A percentile compares a stretch with the other conserved stretches of the same genome.
phyloP scores from a whole-genome alignment of 2,888 invertebrate genomes.

The Drosophila phalerata region DNA sequence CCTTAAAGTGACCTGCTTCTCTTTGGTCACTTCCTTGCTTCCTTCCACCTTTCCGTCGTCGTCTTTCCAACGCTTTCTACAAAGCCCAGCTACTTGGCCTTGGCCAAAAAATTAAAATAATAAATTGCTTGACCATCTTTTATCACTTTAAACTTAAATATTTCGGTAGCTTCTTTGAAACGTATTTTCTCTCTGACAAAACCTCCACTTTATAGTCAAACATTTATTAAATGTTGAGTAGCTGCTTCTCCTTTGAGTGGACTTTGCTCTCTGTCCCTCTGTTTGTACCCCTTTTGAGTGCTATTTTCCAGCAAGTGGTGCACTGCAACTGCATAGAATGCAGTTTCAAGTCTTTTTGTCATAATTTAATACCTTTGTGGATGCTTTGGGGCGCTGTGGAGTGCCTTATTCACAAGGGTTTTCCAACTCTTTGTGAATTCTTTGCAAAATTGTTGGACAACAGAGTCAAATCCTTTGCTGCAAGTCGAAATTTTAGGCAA shows the following conservation, averaged over 20 bases:
- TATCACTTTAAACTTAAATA: conserved; percentile 49
- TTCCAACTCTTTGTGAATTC: conserved; percentile 48
- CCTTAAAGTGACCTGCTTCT: conserved; percentile 77
- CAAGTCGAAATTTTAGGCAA: conserved; percentile 25
- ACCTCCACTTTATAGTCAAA: conserved; percentile 36
- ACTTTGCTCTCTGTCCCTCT: conserved; percentile 11
- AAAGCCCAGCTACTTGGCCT: conserved; percentile 55
- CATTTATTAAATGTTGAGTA: conserved; percentile 52
- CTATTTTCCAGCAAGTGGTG: conserved; percentile 19
- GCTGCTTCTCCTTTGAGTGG: conserved; percentile 32
- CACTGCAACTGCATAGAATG: conserved; percentile 19
- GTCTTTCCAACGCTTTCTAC: conserved; percentile 18
- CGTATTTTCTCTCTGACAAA: conserved; percentile 2
- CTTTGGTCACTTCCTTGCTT: conserved; percentile 27
- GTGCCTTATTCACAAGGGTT: conserved; percentile 34
- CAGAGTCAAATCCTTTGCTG: conserved; percentile 18
- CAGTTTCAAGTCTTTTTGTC: conserved; percentile 59
- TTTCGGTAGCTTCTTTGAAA: conserved; percentile 25
- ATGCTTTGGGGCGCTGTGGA: conserved; percentile 34
- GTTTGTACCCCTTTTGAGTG: conserved; percentile 39
- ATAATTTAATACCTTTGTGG: conserved; percentile 75
- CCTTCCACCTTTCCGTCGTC: conserved; percentile 8
- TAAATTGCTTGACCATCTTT: conserved; percentile 50
- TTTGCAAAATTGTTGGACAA: conserved; percentile 29
- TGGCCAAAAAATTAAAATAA: conserved; percentile 64